Base-by-base conservation (phyloP, 2,113 vertebrate species). In the Cheirogaleus medius region DNA sequence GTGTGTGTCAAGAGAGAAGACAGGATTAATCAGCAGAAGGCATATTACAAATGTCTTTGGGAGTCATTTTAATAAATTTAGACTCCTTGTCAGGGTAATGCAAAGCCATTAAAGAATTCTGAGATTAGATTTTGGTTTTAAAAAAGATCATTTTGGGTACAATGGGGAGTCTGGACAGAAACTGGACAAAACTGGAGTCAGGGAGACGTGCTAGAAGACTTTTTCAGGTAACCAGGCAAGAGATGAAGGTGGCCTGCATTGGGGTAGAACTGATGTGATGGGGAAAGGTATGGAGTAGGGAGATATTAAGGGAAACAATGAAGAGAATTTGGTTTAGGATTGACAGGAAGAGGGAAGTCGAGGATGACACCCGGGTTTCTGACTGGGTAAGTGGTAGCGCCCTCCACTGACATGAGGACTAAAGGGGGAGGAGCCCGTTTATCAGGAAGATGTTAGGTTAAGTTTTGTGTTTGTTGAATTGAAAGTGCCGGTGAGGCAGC, bases 51-150 rank as follows among this genome's bases (percentile, higher is more conserved):
- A 86, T 32, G n/a, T 37, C 81, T 63, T 39, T 14, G 14, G 32
- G 18, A 34, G 34, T 29, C 27, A 78, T 69, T 93, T 81, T n/a
- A 85, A 76, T 32, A 84, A 91, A 73, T 74, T 64, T 42, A 44
- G 6, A 42, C 1, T 74, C 69, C 42, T 81, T 1, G 8, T 87
- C 29, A 85, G 21, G 14, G 27, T n/a, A 84, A 49, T 47, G 27
- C 2, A 80, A 93, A 84, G 27, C 5, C 10, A 54, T 29, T 78
- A 23, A 29, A 76, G n/a, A 93, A 85, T 73, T 78, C 39, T 80
- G 8, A 77, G 18, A 64, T 68, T 47, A 52, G 14, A 58, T 56
- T 74, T 73, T 12, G 6, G 0, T 32, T 83, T 88, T 83, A n/a
- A 47, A 47, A 66, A 39, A 10, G 17, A 34, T 47, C 14, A 25